These are phyloP conservation scores for Pogonognathellus flavescens DNA, from an alignment of 1,140 invertebrate genomes.

Conservation along the genomic window DNA sequence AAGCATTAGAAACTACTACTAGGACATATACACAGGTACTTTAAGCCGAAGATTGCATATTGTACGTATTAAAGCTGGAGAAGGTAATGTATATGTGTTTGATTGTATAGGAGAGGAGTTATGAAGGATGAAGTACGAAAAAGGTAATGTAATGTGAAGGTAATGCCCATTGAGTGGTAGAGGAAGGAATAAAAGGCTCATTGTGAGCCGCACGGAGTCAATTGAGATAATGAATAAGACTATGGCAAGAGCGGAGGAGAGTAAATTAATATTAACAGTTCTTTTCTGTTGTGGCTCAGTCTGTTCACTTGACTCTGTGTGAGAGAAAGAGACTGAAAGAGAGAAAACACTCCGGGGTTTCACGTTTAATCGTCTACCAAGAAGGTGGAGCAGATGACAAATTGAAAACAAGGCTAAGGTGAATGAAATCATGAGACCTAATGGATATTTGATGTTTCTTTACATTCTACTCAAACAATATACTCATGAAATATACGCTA, in stretches of 20 bases:
- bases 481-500: too few species aligned
- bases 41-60: neutral
- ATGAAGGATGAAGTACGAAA: neutral
- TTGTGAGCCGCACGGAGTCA: neutral
- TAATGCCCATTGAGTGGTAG: constrained; percentile 15
- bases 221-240: constrained; percentile 30
- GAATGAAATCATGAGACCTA: constrained; percentile 38
- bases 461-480: neutral
- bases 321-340: constrained; percentile 17
- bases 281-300: neutral
- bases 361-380: constrained; percentile 8
- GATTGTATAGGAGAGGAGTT: too few species aligned
- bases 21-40: too few species aligned
- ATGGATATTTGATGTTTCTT: constrained; percentile 17
- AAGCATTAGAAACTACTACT: too few species aligned
- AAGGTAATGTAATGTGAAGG: constrained; percentile 28
- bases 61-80: too few species aligned
- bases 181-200: constrained; percentile 36
- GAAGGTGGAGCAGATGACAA: constrained; percentile 49
- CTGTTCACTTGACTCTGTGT: neutral
- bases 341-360: constrained; percentile 31
- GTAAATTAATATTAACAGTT: constrained; percentile 46
- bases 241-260: neutral
- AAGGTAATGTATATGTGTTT: too few species aligned
- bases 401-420: constrained; percentile 40